These are phyloP conservation scores for Lynx canadensis DNA, from an alignment of 2,113 vertebrate species.

Conservation along the genomic window DNA sequence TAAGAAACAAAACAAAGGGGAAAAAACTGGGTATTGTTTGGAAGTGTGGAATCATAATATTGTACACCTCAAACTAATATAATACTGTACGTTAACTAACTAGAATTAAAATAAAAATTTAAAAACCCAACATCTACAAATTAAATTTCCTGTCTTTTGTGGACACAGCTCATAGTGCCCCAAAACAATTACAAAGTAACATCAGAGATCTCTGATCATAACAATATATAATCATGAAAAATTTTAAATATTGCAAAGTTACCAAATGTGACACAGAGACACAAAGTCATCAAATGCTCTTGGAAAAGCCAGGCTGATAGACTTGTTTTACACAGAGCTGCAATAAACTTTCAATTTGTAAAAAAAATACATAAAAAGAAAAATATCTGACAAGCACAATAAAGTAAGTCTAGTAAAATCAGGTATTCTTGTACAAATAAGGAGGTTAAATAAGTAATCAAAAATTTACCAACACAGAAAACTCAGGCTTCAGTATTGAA, in stretches of 20 bases:
- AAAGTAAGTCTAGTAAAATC: neutral
- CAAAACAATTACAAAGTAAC: neutral
- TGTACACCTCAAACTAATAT: neutral
- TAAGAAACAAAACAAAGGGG: neutral
- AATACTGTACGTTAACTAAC: neutral
- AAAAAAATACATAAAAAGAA: neutral
- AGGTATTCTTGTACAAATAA: neutral
- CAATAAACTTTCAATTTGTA: neutral
- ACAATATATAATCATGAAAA: neutral
- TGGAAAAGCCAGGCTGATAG: neutral
- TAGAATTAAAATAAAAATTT: neutral
- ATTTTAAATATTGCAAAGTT: neutral
- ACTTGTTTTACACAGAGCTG: neutral
- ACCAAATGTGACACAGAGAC: neutral
- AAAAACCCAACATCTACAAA: neutral
- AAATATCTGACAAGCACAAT: neutral
- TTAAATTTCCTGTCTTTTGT: neutral
- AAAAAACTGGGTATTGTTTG: neutral
- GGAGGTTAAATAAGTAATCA: neutral
- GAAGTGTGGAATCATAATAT: neutral
- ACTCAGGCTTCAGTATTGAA: neutral
- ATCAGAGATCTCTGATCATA: neutral
- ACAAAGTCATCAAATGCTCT: neutral
- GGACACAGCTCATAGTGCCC: no score
- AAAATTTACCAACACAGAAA: neutral